These are phyloP conservation scores for Trachelus troglodyta DNA, from an alignment of 2,888 invertebrate species.

Conservation along the genomic window DNA sequence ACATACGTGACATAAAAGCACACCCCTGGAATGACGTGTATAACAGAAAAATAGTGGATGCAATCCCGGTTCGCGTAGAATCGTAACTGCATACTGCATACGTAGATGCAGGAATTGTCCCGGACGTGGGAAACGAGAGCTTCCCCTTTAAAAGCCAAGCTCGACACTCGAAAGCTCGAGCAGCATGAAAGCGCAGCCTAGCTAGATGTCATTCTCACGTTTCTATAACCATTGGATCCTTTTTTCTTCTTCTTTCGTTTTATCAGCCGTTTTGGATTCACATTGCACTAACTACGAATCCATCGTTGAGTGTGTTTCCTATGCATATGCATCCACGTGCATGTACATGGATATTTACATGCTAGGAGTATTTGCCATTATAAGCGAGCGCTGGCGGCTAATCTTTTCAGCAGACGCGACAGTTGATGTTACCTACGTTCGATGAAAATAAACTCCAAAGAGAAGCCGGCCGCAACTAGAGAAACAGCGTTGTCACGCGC, in stretches of 20 bases:
- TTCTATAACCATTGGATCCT: slow-evolving; percentile 19
- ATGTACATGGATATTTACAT: background rate
- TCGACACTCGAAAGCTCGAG: slow-evolving; percentile 24
- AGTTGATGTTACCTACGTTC: background rate
- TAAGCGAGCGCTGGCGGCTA: background rate
- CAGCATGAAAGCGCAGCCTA: slow-evolving; percentile 28
- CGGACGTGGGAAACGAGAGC: background rate
- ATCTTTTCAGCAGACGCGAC: background rate
- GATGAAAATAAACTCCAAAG: background rate
- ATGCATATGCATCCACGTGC: background rate
- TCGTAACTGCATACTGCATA: background rate
- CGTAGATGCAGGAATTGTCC: background rate
- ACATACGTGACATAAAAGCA: background rate
- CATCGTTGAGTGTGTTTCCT: background rate
- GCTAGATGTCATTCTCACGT: slow-evolving; percentile 32
- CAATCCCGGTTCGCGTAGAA: background rate
- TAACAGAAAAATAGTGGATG: background rate
- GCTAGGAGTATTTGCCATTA: background rate
- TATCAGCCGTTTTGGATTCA: slow-evolving; percentile 29
- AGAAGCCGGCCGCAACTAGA: background rate
- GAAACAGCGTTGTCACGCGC: slow-evolving; percentile 3
- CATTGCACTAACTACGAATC: slow-evolving; percentile 30
- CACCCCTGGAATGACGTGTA: background rate
- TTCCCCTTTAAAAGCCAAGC: slow-evolving; percentile 37
- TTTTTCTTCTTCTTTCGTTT: slow-evolving; percentile 20